Evolutionary conservation across 1,140 invertebrate species (phyloP).

Genomic region (Riptortus pedestris): DNA sequence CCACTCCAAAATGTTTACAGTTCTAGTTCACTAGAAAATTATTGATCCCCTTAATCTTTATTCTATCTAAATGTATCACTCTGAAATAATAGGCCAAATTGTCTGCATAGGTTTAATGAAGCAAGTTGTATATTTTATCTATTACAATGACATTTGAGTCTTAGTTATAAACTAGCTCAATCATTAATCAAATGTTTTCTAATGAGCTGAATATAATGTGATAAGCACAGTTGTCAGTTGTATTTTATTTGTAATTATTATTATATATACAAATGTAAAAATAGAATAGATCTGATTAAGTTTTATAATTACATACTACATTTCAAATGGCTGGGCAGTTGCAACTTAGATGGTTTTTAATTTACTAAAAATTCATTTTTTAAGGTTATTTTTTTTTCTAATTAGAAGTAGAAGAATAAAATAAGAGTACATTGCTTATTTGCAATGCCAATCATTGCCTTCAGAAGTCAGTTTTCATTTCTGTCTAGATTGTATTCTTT

Average conservation of each 20-base stretch:
- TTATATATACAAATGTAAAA: background rate
- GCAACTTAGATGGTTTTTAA: slow-evolving; percentile 9
- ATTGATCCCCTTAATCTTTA: background rate
- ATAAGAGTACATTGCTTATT: background rate
- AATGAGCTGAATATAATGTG: slow-evolving; percentile 11
- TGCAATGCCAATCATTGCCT: slow-evolving; percentile 13
- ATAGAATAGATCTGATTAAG: slow-evolving; percentile 10
- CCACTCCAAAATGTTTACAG: background rate
- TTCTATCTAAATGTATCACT: background rate
- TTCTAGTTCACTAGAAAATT: background rate
- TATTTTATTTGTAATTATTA: background rate
- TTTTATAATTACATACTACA: background rate
- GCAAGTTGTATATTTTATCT: background rate
- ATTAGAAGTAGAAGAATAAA: slow-evolving; percentile 4
- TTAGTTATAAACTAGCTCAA: background rate
- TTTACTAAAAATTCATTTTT: background rate
- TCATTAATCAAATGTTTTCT: slow-evolving; percentile 3
- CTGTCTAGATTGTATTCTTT: background rate
- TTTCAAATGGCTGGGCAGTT: slow-evolving; percentile 7
- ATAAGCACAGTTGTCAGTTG: slow-evolving; percentile 4
- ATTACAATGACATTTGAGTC: background rate
- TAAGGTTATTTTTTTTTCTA: background rate
- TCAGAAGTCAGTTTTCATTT: background rate
- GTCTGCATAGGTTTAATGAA: background rate
- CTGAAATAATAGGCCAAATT: background rate